Percentiles rank a stretch among this genome's conserved stretches.
These are phyloP conservation scores for Odocoileus virginianus DNA, from an alignment of 2,113 vertebrate species.

Conservation along the genomic window DNA sequence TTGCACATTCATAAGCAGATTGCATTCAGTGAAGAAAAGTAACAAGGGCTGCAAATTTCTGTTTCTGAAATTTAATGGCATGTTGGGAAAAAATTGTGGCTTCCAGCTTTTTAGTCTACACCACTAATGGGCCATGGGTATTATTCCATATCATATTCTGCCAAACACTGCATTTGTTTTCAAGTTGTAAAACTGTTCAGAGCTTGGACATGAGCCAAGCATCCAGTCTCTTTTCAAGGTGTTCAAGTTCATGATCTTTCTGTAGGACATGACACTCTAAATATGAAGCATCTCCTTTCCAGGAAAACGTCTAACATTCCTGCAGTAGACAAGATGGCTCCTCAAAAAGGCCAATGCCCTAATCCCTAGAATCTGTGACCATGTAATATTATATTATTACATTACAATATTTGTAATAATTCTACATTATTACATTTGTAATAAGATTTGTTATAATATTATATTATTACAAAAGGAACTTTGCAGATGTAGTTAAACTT, in stretches of 20 bases:
- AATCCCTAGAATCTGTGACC: not conserved
- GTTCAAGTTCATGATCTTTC: slow-evolving; percentile 13
- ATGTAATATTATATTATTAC: not conserved
- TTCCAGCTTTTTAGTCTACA: slow-evolving; percentile 29
- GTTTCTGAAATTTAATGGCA: not conserved
- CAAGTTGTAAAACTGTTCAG: slow-evolving; percentile 36
- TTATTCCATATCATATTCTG: not conserved
- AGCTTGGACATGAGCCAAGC: not conserved
- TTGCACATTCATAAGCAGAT: not conserved
- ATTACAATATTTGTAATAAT: not conserved
- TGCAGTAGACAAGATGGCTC: not conserved
- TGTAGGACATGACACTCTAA: not conserved
- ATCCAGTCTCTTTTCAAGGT: not conserved
- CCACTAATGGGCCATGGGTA: slow-evolving; percentile 11
- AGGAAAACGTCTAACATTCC: not conserved
- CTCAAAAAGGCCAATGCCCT: not conserved
- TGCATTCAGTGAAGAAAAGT: not conserved
- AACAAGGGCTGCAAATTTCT: not conserved
- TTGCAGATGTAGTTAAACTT: not conserved
- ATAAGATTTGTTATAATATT: not conserved
- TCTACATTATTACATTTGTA: not conserved
- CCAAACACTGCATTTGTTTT: slow-evolving; percentile 56
- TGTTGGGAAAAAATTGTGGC: not conserved
- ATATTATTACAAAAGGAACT: not conserved
- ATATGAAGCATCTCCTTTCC: not conserved